Base-by-base conservation (phyloP, 2,888 invertebrate genomes). In the Formica aserva region DNA sequence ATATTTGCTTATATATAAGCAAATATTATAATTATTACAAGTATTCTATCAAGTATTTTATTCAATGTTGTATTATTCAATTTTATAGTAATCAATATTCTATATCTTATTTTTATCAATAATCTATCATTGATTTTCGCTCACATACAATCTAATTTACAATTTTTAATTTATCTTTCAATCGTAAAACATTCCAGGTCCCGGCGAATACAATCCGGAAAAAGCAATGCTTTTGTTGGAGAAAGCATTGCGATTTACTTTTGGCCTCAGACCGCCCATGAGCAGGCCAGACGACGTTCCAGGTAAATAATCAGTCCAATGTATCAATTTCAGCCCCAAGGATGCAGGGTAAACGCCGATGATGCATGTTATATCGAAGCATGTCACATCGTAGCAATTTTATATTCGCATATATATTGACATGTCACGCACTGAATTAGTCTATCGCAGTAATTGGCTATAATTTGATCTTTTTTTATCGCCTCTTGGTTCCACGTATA, bases 191-290 rank as follows among this genome's bases (percentile, higher is more conserved):
- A 69, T 48, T 78, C 1, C 13, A 90, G 95, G 95, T 86, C 95
- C 95, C 9, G 95, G 95, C 48, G 94, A 95, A 63, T 95, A 95
- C 91, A 94, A 93, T 88, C 95, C 95, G 35, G 95, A 95, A 88
- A 95, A 95, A 88, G 90, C 95, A 11, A 94, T 94, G 87, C 86
- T 92, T 86, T 87, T 94, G 22, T 89, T 94, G 78, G 92, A 92
- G 82, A 92, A 93, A 86, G 92, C 94, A 18, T 89, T 93, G 63
- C 93, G 88, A 81, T 94, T 93, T 83, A 92, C 92, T 32, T 94
- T 94, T 74, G 94, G 94, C 52, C 85, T 92, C 38, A 92, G 90
- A 92, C 89, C 92, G 22, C 88, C 89, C 13, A 71, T 89, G 65
- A 88, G 87, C 57, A 91, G 86, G 71, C 72, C 85, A 60, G 87